Conservation (phyloP, 1,140 invertebrate genomes). For the Drosophila saltans region DNA sequence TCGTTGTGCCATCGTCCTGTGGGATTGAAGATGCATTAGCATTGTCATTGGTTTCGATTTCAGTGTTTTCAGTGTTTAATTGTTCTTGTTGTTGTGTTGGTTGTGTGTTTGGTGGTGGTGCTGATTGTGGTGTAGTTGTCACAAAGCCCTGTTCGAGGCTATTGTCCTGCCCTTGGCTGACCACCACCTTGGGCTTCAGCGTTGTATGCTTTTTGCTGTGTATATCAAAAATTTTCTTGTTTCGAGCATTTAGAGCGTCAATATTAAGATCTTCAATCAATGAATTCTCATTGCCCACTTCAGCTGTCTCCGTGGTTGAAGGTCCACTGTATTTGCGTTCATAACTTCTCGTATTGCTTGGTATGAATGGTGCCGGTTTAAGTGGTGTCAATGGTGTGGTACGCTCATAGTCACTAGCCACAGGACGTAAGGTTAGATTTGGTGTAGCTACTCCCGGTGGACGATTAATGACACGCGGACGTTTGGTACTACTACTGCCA, state of each 20-base stretch:
- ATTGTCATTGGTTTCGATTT: constrained; percentile 67
- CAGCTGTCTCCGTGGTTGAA: constrained; percentile 67
- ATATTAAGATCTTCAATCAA: constrained; percentile 83
- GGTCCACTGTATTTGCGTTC: constrained; percentile 77
- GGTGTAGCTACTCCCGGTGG: constrained; percentile 64
- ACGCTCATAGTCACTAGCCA: constrained; percentile 68
- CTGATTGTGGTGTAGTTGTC: constrained; percentile 69
- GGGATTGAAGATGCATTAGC: constrained; percentile 74
- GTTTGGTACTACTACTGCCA: constrained; percentile 62
- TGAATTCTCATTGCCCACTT: constrained; percentile 62
- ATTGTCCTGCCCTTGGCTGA: constrained; percentile 19
- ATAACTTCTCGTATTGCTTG: constrained; percentile 73
- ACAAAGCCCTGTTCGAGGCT: constrained; percentile 53
- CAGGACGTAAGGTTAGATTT: constrained; percentile 64
- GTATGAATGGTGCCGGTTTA: constrained; percentile 75
- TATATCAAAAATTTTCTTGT: constrained; percentile 84
- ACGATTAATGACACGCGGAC: constrained; percentile 72
- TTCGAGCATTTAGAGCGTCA: constrained; percentile 83
- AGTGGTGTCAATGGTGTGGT: constrained; percentile 68
- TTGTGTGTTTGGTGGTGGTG: constrained; percentile 50
- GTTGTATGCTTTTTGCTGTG: constrained; percentile 82
- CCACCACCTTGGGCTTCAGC: constrained; percentile 67
- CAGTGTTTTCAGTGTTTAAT: constrained; percentile 13
- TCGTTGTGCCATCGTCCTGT: constrained; percentile 50
- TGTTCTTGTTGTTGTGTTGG: constrained; percentile 33